Evolutionary conservation across 2,888 invertebrate species (phyloP), one percentile per base, ranked within the genome.

Genomic region (Operophtera brumata): DNA sequence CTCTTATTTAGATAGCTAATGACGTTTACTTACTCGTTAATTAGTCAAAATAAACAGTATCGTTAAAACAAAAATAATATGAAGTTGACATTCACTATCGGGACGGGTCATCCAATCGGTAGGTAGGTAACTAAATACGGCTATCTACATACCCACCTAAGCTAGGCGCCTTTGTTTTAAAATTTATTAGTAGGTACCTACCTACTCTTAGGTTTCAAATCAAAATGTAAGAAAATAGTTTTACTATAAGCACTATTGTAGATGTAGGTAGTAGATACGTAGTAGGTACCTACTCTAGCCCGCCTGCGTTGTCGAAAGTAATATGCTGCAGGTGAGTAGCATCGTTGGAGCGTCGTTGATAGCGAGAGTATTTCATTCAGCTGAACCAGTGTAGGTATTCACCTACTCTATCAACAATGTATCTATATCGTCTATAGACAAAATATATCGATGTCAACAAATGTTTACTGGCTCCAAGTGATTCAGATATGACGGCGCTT

Each of bases 41-140:
- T 58, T 54, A 54, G 54, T 48, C 35, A 36, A 58, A 58, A 54
- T 58, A 58, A 54, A 58, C 54, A 58, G 45, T 41, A 37, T 48
- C 42, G 46, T 57, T 57, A 43, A 52, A 49, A 53, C 57, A 39
- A 53, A 53, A 53, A 49, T 47, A 57, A 57, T 46, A 47, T 41
- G 50, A 57, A 53, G 49, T 53, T 52, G 40, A 52, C 51, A 57
- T 52, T 57, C 40, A 37, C 47, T 52, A 57, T 48, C 56, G 12
- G 41, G n/a, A 45, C 48, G 52, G 56, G 55, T 45, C 56, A 54
- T 12, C 36, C 30, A 26, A 35, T 46, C 32, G 8, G 41, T 20
- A 28, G n/a, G 30, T 20, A 20, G 20, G 20, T 20, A 20, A 20
- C 20, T 20, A 20, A 20, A 20, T 3, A 20, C 20, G 4, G 4